These are phyloP conservation scores for Nomada hirtipes DNA, from an alignment of 2,888 invertebrate species.

Conservation along the genomic window DNA sequence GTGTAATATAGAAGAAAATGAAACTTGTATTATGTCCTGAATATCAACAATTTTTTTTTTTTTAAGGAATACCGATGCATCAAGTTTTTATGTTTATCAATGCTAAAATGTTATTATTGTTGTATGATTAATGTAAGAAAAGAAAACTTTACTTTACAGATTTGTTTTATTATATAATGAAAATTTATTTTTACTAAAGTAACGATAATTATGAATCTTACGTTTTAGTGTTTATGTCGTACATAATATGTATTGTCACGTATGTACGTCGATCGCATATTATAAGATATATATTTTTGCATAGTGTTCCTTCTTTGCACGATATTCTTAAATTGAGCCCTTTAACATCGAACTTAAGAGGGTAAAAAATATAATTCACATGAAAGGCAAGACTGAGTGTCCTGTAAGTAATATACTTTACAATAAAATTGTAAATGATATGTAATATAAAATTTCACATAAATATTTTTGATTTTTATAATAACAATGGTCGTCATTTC, in stretches of 20 bases:
- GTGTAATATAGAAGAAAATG: neutral
- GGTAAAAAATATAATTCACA: conserved; percentile 37
- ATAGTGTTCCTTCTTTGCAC: neutral
- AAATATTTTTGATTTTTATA: conserved; percentile 83
- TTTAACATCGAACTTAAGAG: conserved; percentile 27
- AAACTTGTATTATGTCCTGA: neutral
- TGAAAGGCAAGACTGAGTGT: conserved; percentile 75
- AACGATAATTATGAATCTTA: conserved; percentile 13
- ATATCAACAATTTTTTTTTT: neutral
- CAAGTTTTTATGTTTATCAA: conserved; percentile 7
- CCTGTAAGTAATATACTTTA: conserved; percentile 61
- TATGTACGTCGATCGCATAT: neutral
- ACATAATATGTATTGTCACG: neutral
- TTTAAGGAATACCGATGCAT: neutral
- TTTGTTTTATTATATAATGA: neutral
- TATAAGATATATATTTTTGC: conserved; percentile 11
- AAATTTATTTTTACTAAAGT: neutral
- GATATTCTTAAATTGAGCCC: conserved; percentile 5
- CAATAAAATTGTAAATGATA: conserved; percentile 75
- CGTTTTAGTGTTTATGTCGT: conserved; percentile 10
- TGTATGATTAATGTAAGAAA: neutral
- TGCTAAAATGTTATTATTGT: neutral
- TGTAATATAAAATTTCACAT: conserved; percentile 80
- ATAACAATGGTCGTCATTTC: conserved; percentile 44
- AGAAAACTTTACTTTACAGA: neutral